phyloP scores from a whole-genome alignment of 2,888 invertebrate genomes.

The Anthophora plumipes region DNA sequence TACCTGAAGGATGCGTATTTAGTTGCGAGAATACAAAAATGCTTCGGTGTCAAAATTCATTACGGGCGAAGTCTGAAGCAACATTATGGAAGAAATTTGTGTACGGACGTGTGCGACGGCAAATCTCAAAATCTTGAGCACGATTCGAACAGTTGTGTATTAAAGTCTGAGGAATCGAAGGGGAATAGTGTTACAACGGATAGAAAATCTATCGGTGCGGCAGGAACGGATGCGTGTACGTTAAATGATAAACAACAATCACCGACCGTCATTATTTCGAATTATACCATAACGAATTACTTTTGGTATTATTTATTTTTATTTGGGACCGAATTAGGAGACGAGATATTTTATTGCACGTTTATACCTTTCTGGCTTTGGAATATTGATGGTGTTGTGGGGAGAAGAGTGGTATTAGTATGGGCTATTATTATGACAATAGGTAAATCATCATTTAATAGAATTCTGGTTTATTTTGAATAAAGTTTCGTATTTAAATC shows the following conservation, averaged over 20 bases:
- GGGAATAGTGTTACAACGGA: slow-evolving; percentile 53
- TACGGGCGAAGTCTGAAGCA: slow-evolving; percentile 38
- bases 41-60: slow-evolving; percentile 89
- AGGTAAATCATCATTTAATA: slow-evolving; percentile 86
- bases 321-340: slow-evolving; percentile 94
- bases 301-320: slow-evolving; percentile 94
- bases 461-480: slow-evolving; percentile 3
- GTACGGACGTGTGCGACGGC: not conserved
- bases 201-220: slow-evolving; percentile 66
- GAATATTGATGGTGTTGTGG: slow-evolving; percentile 96
- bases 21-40: slow-evolving; percentile 92
- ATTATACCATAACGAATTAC: slow-evolving; percentile 88
- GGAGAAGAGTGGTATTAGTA: slow-evolving; percentile 92
- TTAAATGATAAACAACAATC: slow-evolving; percentile 19
- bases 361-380: slow-evolving; percentile 98
- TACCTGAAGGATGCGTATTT: slow-evolving; percentile 91
- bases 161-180: slow-evolving; percentile 34
- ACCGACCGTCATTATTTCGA: slow-evolving; percentile 80
- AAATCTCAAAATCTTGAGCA: slow-evolving; percentile 10
- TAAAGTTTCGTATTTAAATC: not conserved
- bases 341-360: slow-evolving; percentile 95
- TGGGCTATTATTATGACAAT: slow-evolving; percentile 94
- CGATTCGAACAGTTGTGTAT: not conserved
- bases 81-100: not conserved
- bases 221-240: not conserved